Base-by-base conservation (phyloP, 2,888 invertebrate genomes). In the Sussaba pulchella region DNA sequence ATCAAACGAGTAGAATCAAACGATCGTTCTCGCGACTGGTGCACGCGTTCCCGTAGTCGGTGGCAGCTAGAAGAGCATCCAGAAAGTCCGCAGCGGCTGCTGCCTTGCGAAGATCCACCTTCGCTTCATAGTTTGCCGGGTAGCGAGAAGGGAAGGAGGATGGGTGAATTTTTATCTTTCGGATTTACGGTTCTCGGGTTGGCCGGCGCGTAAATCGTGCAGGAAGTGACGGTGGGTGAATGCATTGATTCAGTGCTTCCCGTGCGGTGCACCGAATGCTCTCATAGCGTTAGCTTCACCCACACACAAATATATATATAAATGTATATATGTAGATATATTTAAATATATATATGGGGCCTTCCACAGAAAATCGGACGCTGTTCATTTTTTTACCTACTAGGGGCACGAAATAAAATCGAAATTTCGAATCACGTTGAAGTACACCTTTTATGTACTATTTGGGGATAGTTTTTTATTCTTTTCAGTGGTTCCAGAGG, bases 171-270 rank as follows among this genome's bases (percentile, higher is more conserved):
- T 81, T 81, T 81, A 81, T 81, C 81, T 81, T 77, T 78, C 73
- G 77, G 78, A 81, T 81, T 81, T 81, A 81, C 81, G 81, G 74
- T 78, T 82, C 78, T 78, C 78, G 78, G 66, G 54, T 50, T 64
- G 82, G 82, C 71, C 73, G 72, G 74, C 61, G 80, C 80, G 81
- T 82, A 81, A 82, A 82, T 81, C 78, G 81, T 77, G 72, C 66
- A 81, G 82, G 82, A 82, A 81, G 77, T 77, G 81, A 82, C 82
- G 82, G 73, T 74, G 80, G 77, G 80, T 77, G 82, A 82, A 82
- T 78, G 77, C 77, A 77, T 77, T 78, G 82, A 82, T 81, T 81
- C 78, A 81, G 70, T 81, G 82, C 81, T 81, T 82, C 74, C 77
- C 74, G 73, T 81, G 74, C 70, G 80, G 82, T 77, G 81, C 70